phyloP scores from a whole-genome alignment of 2,888 invertebrate genomes.

The Serripes groenlandicus region DNA sequence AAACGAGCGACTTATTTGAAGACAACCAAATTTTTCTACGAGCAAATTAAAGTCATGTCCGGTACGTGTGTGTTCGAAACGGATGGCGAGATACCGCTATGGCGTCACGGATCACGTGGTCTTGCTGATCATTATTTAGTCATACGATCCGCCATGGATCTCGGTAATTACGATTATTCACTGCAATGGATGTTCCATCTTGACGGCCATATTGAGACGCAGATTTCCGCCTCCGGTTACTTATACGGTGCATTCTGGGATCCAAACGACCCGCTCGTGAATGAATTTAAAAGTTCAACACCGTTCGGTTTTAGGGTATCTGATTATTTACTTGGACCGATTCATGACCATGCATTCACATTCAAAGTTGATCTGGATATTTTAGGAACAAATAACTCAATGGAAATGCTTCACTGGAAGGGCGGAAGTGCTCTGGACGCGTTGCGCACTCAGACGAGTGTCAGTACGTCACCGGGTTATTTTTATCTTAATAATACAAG shows the following conservation, averaged over 20 bases:
- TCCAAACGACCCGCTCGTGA: conserved; percentile 56
- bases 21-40: conserved; percentile 45
- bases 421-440: conserved; percentile 59
- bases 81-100: conserved; percentile 66
- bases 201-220: conserved; percentile 66
- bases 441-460: conserved; percentile 46
- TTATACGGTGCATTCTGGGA: conserved; percentile 70
- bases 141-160: conserved; percentile 67
- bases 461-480: conserved; percentile 48
- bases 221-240: conserved; percentile 64
- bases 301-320: conserved; percentile 69
- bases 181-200: conserved; percentile 70
- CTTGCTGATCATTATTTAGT: conserved; percentile 66
- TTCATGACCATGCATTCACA: conserved; percentile 71
- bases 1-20: conserved; percentile 61
- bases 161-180: conserved; percentile 75
- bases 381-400: conserved; percentile 60
- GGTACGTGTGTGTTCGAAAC: conserved; percentile 75
- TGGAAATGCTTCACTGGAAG: conserved; percentile 67
- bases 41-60: conserved; percentile 9
- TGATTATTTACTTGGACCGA: conserved; percentile 59
- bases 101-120: conserved; percentile 61
- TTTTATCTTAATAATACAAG: conserved; percentile 65
- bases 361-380: conserved; percentile 74
- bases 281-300: conserved; percentile 41